phyloP scores from a whole-genome alignment of 2,113 vertebrate species.

The Lepisosteus oculatus region DNA sequence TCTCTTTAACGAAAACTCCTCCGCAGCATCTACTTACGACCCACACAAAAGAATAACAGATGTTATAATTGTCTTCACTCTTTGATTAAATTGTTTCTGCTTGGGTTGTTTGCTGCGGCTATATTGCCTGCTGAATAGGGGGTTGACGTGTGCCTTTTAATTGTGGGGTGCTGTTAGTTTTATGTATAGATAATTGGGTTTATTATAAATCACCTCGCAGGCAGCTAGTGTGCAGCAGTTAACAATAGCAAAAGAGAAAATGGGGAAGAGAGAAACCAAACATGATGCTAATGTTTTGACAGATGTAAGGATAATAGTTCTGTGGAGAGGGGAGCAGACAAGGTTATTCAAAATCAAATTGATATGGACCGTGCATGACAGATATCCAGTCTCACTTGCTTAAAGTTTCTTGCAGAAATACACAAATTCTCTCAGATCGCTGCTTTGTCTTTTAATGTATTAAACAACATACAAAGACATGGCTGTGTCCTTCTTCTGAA shows the following conservation, averaged over 20 bases:
- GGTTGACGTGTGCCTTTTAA: slow-evolving; percentile 46
- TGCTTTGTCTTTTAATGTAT: no score
- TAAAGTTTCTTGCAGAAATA: no score
- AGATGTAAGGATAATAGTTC: slow-evolving; percentile 19
- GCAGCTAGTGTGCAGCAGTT: slow-evolving; percentile 5
- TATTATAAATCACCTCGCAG: slow-evolving; percentile 49
- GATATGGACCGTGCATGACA: no score
- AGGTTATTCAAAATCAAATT: not conserved
- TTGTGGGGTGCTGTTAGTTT: slow-evolving; percentile 32
- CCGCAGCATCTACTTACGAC: slow-evolving; percentile 69
- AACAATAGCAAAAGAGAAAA: not conserved
- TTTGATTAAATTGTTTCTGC: slow-evolving; percentile 76
- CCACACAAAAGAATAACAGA: slow-evolving; percentile 74
- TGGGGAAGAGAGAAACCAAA: slow-evolving; percentile 11
- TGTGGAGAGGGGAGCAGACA: not conserved
- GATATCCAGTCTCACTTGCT: no score
- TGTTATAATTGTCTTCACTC: slow-evolving; percentile 75
- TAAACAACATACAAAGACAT: no score
- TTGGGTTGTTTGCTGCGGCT: slow-evolving; percentile 51
- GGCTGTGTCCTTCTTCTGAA: no score
- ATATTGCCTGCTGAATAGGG: slow-evolving; percentile 47
- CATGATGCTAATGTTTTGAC: slow-evolving; percentile 10
- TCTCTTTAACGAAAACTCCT: slow-evolving; percentile 62
- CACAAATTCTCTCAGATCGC: no score
- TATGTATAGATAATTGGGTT: slow-evolving; percentile 46